These are phyloP conservation scores for Centropus unirufus DNA, from an alignment of 2,113 vertebrate species.

Conservation along the genomic window DNA sequence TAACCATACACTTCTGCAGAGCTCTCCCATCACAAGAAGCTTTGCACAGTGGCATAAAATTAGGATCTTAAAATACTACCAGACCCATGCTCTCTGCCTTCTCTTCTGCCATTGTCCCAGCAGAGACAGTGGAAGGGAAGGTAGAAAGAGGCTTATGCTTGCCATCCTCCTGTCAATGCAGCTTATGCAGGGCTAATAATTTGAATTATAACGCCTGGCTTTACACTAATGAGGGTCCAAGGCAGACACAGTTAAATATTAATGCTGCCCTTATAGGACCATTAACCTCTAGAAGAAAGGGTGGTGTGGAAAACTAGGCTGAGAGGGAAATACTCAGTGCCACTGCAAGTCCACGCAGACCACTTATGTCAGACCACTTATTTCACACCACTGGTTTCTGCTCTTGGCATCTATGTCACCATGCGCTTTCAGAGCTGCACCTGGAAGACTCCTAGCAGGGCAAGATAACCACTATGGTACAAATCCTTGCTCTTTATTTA, in stretches of 20 bases:
- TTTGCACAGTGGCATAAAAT: slow-evolving; percentile 15
- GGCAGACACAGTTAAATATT: not conserved
- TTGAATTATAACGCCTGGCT: not conserved
- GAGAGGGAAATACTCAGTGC: not conserved
- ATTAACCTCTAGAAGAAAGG: not conserved
- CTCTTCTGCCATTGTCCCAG: not conserved
- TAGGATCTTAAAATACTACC: not conserved
- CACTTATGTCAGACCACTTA: not conserved
- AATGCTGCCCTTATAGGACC: not conserved
- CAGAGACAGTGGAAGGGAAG: not conserved
- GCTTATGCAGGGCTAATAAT: not conserved
- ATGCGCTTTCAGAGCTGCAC: not conserved
- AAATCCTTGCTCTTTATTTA: not conserved
- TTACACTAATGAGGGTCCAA: not conserved
- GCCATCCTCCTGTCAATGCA: not conserved
- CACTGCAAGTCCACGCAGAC: not conserved
- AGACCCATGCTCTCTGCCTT: not conserved
- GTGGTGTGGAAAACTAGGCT: not conserved
- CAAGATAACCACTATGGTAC: not conserved
- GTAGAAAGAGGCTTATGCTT: not conserved
- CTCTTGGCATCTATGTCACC: rapidly evolving
- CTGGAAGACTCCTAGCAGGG: not conserved
- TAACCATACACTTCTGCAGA: not conserved
- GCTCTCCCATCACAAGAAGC: not conserved
- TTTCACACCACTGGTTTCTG: not conserved